A percentile compares a stretch with the other conserved stretches of the same genome.
Evolutionary conservation across 2,797 vertebrate species (phyloP).

Genomic region (Pseudocheirus occidentalis): DNA sequence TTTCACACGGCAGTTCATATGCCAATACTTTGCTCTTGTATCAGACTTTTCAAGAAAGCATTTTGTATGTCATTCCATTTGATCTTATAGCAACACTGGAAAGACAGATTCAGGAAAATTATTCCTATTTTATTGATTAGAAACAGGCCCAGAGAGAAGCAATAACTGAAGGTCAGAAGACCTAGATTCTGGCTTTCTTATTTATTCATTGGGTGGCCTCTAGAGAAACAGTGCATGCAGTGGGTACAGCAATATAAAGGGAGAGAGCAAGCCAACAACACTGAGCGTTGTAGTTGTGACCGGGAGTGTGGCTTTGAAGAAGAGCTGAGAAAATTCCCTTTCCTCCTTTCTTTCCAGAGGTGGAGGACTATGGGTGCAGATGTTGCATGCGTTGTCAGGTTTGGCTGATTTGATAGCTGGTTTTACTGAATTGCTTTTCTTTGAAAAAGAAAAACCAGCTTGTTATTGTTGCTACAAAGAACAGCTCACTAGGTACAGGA

Average conservation of each 20-base stretch:
- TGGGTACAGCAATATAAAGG: neutral
- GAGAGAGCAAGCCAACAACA: neutral
- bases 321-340: neutral
- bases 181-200: conserved; percentile 27
- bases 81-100: neutral
- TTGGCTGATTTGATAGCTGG: neutral
- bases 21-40: neutral
- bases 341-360: neutral
- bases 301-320: neutral
- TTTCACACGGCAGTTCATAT: neutral
- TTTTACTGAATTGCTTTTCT: neutral
- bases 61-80: neutral
- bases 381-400: neutral
- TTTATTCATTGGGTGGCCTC: conserved; percentile 1
- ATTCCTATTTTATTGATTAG: neutral
- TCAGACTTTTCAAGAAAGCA: neutral
- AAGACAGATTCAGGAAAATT: neutral
- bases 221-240: neutral
- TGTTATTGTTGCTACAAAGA: neutral
- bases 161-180: neutral
- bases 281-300: neutral
- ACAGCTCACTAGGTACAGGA: neutral
- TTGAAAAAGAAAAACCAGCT: too few relatives aligned
- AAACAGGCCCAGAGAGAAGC: neutral
- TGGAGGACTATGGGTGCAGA: neutral